Evolutionary conservation across 1,140 invertebrate species (phyloP).

Genomic region (Aphelinus certus): DNA sequence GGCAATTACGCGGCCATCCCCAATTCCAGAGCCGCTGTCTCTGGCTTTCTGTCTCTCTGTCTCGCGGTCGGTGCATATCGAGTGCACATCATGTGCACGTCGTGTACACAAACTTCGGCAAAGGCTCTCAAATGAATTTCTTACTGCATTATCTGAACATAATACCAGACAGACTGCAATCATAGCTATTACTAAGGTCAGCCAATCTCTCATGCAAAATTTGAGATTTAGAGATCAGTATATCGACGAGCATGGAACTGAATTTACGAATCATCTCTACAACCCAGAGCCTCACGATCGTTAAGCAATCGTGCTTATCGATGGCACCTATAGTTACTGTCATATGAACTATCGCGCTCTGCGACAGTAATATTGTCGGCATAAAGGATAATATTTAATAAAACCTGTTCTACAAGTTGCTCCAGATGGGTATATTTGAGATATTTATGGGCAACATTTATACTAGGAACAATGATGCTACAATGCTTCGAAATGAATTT

Average conservation of each 20-base stretch:
- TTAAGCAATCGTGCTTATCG: not conserved
- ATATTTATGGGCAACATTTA: constrained; percentile 15
- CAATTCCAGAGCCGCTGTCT: too few relatives aligned
- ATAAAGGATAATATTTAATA: constrained; percentile 7
- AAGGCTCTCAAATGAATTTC: constrained; percentile 37
- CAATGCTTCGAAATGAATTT: not conserved
- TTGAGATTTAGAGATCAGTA: not conserved
- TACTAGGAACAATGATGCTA: not conserved
- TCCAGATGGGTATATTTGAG: constrained; percentile 12
- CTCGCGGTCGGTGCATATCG: too few relatives aligned
- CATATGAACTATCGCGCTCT: not conserved
- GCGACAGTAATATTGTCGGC: not conserved
- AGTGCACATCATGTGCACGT: too few relatives aligned
- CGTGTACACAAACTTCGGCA: constrained; percentile 32
- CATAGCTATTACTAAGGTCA: constrained; percentile 22
- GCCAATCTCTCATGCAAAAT: constrained; percentile 25
- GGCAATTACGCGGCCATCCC: too few relatives aligned
- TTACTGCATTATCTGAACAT: constrained; percentile 32
- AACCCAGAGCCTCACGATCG: not conserved
- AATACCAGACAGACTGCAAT: constrained; percentile 23
- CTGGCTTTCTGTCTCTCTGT: too few relatives aligned
- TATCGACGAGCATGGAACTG: not conserved
- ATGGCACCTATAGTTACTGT: not conserved
- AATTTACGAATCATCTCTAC: constrained; percentile 1
- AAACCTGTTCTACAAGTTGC: constrained; percentile 4